Evolutionary conservation across 1,140 invertebrate genomes (phyloP), one percentile per base, ranked within the genome.

Genomic region (Drosophila micromelanica): DNA sequence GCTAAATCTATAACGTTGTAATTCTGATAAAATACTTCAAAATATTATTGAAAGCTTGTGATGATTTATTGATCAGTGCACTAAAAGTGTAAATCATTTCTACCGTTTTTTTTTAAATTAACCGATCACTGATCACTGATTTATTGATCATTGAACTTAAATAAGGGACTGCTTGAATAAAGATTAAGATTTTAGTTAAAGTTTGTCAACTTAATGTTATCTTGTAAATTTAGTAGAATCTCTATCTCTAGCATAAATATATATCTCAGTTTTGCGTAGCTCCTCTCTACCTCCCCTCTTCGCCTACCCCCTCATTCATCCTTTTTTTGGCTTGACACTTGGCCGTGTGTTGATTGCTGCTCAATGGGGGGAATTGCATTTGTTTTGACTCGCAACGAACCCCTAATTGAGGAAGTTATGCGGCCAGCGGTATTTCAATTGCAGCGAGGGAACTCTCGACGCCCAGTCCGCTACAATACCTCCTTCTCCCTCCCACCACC

Each of bases 331-430:
- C 9, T 38, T 23, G 3, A 3, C 15, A 61, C 30, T 32, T 32
- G 6, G 7, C 46, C 23, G 62, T 23, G 57, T 62, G 67, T 61
- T 61, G 52, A 60, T 68, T 52, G 37, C 17, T 42, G 57, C 46
- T 51, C 4, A 40, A 37, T 69, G 65, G 23, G 17, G 8, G n/a
- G n/a, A 57, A 60, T 48, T 54, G 35, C 52, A 37, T 62, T 71
- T 71, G 35, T 59, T 68, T 60, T 67, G 62, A 60, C 63, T 73
- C 56, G 71, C 32, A 54, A 60, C 55, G 64, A 61, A 73, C 64
- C 71, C 64, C 63, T 73, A 73, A 73, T 73, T 73, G 64, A 40
- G 42, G 63, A 30, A 56, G 45, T 45, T 42, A 52, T 64, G 61
- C 15, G 54, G 43, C n/a, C 20, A n/a, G 5, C 2, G 67, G 42